A percentile compares a stretch with the other conserved stretches of the same genome.
phyloP scores from a whole-genome alignment of 2,797 vertebrate genomes.

The Crypturellus tataupa region DNA sequence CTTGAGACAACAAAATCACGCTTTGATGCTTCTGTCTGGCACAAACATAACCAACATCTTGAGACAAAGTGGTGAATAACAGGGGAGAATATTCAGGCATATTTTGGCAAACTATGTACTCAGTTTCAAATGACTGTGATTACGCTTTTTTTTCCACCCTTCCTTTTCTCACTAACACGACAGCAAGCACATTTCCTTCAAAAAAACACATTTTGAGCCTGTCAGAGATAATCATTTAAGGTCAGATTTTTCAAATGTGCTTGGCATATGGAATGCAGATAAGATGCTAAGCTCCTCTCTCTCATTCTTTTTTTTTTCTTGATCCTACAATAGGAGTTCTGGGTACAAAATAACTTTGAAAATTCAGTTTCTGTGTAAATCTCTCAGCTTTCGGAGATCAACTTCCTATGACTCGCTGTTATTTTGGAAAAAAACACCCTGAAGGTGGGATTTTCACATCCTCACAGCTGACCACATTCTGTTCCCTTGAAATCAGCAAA shows the following conservation, averaged over 20 bases:
- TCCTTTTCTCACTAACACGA: not conserved
- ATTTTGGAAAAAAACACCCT: not conserved
- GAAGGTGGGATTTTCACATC: not conserved
- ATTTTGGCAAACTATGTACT: not conserved
- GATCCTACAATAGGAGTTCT: not conserved
- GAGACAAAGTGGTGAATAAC: not conserved
- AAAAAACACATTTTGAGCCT: not conserved
- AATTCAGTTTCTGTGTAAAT: not conserved
- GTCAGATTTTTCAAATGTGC: conserved; percentile 5
- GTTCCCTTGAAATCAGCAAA: not conserved
- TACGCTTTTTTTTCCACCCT: not conserved
- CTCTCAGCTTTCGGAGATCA: not conserved
- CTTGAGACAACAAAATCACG: not conserved
- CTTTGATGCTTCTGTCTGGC: not conserved
- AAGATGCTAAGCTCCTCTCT: not conserved
- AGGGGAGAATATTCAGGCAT: not conserved
- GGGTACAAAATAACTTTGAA: not conserved
- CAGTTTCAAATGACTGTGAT: conserved; percentile 15
- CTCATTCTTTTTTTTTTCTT: not conserved
- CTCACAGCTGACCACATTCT: not conserved
- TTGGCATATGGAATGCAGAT: not conserved
- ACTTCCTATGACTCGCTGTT: not conserved
- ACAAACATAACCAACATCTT: not conserved
- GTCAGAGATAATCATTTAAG: not conserved
- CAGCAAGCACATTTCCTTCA: not conserved